These are phyloP conservation scores for Chironex yamaguchii DNA, from an alignment of 30 jellyfish, hydroid and myxozoan genomes.

Conservation along the genomic window DNA sequence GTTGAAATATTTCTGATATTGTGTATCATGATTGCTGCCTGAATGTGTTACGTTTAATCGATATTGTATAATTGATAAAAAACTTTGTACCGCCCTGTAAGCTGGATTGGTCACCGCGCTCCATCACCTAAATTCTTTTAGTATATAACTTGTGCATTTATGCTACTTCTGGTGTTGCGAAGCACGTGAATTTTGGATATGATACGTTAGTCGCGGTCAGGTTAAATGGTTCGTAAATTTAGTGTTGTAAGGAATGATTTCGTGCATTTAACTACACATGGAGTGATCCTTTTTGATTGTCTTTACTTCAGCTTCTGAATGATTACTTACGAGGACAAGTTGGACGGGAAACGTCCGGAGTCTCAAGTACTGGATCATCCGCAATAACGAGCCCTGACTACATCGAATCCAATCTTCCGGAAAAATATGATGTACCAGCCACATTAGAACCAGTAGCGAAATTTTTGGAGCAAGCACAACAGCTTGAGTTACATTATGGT, in stretches of 20 bases:
- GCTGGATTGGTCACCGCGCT: too few species aligned
- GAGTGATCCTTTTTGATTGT: background rate
- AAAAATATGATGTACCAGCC: slow-evolving; percentile 75
- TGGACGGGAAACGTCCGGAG: slow-evolving; percentile 60
- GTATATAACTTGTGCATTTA: too few species aligned
- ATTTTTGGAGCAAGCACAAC: slow-evolving; percentile 96
- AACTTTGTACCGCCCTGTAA: too few species aligned
- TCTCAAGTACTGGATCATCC: slow-evolving; percentile 93
- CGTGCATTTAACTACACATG: too few species aligned
- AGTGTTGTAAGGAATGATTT: too few species aligned
- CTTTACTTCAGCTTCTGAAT: slow-evolving; percentile 69
- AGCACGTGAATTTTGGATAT: background rate
- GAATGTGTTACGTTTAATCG: too few species aligned
- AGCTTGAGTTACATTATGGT: slow-evolving; percentile 58
- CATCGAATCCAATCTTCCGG: slow-evolving; percentile 72
- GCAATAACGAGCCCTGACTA: slow-evolving; percentile 97
- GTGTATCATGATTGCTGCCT: too few species aligned
- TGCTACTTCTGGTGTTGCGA: background rate
- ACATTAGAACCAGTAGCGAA: slow-evolving; percentile 95
- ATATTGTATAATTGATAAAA: too few species aligned
- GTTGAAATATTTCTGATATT: too few species aligned
- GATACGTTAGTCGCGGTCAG: background rate
- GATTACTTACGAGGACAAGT: slow-evolving; percentile 89
- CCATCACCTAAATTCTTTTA: too few species aligned
- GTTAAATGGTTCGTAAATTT: too few species aligned